Evolutionary conservation across 92 coral and sea anemone genomes (phyloP), one percentile per base, ranked within the genome.

Genomic region (Parazoanthus atlanticus): DNA sequence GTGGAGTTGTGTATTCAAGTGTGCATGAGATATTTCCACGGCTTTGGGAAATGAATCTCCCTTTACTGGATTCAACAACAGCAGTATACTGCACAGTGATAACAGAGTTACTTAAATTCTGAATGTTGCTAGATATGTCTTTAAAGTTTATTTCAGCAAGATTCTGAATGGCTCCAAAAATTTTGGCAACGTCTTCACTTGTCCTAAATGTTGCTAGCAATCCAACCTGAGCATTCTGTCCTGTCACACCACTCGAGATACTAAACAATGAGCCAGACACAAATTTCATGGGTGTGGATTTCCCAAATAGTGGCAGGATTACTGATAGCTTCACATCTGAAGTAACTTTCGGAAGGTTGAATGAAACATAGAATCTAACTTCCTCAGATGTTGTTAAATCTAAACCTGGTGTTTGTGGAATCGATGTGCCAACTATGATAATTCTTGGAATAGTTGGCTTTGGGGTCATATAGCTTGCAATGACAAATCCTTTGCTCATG

Each of bases 261-360:
- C 73, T 85, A 21, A 77, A 23, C 15, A 96, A 89, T 17, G 86
- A 86, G 30, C 94, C 94, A 13, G 91, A 82, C 28, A 89, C 38
- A 82, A 93, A 91, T 70, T 78, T 79, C 90, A 97, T 80, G 13
- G 96, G 94, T 32, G 95, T 89, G 38, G 92, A 84, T 29, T 83
- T 85, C 64, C 49, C 79, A 71, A 95, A 97, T 0, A 82, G 61
- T 13, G 97, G 98, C 70, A 95, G 79, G 7, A 40, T 56, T 1
- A 97, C 79, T 19, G 40, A 47, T 10, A 95, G 91, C 54, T 86
- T 84, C 38, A 97, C 29, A 40, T 90, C 84, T 72, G 96, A 90
- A 26, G 98, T 94, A 69, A 97, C 69, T 67, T 94, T 94, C 0
- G 99, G 99, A 33, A 95, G 40, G 25, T 81, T 80, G 30, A 97